These are phyloP conservation scores for Natrix natrix DNA, from an alignment of 2,797 vertebrate genomes.

Conservation along the genomic window DNA sequence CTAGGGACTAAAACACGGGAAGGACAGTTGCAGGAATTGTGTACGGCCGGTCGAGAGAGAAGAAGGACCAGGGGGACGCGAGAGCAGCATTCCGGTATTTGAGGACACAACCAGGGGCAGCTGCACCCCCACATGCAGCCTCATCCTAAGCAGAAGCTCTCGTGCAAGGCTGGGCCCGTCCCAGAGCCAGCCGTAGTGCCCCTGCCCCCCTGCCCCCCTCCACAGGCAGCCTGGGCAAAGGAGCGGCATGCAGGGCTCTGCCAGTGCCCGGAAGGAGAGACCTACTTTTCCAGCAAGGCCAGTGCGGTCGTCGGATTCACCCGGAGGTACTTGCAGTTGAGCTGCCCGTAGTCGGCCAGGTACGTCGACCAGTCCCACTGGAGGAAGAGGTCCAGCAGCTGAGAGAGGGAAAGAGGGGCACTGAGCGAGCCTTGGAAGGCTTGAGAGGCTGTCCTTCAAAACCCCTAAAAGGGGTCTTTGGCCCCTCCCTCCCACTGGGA, in stretches of 20 bases:
- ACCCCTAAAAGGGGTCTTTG: not conserved
- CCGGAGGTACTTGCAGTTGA: conserved; percentile 90
- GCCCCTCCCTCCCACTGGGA: fast-evolving
- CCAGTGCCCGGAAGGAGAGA: not conserved
- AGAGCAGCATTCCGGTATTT: fast-evolving
- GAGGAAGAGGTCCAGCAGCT: conserved; percentile 92
- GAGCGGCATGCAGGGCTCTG: fast-evolving
- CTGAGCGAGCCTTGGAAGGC: not conserved
- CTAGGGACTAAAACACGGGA: too few species aligned
- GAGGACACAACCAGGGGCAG: not conserved
- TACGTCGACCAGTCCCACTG: conserved; percentile 98
- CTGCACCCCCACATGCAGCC: not conserved
- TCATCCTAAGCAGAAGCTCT: too few species aligned
- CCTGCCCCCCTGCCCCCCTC: not conserved
- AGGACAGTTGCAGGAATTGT: too few species aligned
- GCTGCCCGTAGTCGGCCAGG: conserved; percentile 90
- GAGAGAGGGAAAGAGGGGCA: not conserved
- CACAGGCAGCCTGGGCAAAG: fast-evolving
- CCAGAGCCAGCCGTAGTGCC: fast-evolving
- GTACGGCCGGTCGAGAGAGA: too few species aligned
- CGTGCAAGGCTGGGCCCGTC: too few species aligned
- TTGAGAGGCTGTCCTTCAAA: fast-evolving
- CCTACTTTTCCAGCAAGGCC: conserved; percentile 92
- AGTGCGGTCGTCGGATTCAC: conserved; percentile 91
- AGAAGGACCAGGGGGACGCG: not conserved